phyloP scores from a whole-genome alignment of 2,888 invertebrate genomes.

The Rhingia campestris region DNA sequence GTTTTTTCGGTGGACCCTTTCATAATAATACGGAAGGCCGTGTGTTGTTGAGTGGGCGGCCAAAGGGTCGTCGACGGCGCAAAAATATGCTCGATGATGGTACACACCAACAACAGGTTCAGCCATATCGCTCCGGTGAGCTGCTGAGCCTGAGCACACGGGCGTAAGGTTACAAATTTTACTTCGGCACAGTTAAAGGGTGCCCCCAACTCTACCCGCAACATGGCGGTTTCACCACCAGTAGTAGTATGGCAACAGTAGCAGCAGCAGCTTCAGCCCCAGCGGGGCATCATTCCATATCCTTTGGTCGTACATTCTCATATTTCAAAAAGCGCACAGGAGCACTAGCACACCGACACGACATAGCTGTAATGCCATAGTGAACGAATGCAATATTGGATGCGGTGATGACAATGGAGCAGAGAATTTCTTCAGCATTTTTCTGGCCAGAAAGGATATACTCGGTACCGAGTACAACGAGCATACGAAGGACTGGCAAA shows the following conservation, averaged over 20 bases:
- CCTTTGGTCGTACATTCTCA: slow-evolving; percentile 51
- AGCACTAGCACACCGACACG: not conserved
- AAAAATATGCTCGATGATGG: slow-evolving; percentile 52
- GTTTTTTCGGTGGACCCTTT: slow-evolving; percentile 47
- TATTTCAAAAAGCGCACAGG: slow-evolving; percentile 51
- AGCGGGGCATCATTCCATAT: slow-evolving; percentile 55
- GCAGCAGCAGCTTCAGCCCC: slow-evolving; percentile 19
- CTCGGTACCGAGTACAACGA: not conserved
- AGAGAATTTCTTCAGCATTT: slow-evolving; percentile 54
- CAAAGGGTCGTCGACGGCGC: slow-evolving; percentile 33
- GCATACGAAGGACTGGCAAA: slow-evolving; percentile 10
- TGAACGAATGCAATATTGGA: slow-evolving; percentile 62
- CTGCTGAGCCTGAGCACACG: slow-evolving; percentile 10
- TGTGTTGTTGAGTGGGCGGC: slow-evolving; percentile 48
- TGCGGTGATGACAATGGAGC: slow-evolving; percentile 62
- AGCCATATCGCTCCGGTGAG: slow-evolving; percentile 34
- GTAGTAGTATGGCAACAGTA: slow-evolving; percentile 6
- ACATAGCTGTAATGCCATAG: slow-evolving; percentile 26
- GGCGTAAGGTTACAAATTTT: slow-evolving; percentile 61
- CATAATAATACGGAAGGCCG: slow-evolving; percentile 54
- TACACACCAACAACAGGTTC: slow-evolving; percentile 56
- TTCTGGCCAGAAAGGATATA: slow-evolving; percentile 43
- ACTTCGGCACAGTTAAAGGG: slow-evolving; percentile 28
- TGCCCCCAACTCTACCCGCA: not conserved
- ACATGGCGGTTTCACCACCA: slow-evolving; percentile 26